Conservation (phyloP, 2,797 vertebrate genomes). For the Dryobates pubescens region DNA sequence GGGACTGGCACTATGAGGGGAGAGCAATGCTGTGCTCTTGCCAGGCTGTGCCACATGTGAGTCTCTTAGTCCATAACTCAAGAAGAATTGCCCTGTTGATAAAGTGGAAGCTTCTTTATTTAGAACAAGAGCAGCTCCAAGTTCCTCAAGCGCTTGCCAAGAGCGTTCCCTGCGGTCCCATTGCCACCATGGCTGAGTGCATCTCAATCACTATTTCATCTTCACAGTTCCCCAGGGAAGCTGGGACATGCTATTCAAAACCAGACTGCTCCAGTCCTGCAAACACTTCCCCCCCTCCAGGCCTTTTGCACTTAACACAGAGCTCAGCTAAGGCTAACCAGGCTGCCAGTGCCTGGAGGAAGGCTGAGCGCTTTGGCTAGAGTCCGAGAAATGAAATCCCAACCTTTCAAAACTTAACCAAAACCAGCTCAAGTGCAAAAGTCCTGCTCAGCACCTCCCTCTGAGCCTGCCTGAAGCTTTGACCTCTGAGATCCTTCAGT, state of each 20-base stretch:
- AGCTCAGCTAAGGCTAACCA: background rate
- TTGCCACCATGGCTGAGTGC: slow-evolving; percentile 13
- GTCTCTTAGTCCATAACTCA: background rate
- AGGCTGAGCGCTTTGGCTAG: background rate
- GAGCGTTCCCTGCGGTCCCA: background rate
- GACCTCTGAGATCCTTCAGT: background rate
- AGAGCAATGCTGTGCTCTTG: background rate
- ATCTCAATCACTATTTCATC: slow-evolving; percentile 21
- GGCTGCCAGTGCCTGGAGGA: background rate
- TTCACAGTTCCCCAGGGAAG: background rate
- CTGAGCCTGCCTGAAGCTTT: background rate
- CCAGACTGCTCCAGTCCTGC: background rate
- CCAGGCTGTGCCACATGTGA: background rate
- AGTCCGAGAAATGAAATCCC: background rate
- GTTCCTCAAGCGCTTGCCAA: slow-evolving; percentile 1
- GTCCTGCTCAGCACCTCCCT: background rate
- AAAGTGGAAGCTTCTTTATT: slow-evolving; percentile 43
- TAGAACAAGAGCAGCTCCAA: slow-evolving; percentile 32
- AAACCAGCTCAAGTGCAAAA: background rate
- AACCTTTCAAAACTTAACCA: background rate
- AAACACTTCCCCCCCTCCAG: background rate
- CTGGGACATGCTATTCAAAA: background rate
- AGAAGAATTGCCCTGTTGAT: slow-evolving; percentile 36
- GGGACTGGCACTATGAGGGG: background rate
- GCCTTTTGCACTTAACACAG: background rate